Evolutionary conservation across 2,888 invertebrate species (phyloP), one percentile per base, ranked within the genome.

Genomic region (Anoplius nigerrimus): DNA sequence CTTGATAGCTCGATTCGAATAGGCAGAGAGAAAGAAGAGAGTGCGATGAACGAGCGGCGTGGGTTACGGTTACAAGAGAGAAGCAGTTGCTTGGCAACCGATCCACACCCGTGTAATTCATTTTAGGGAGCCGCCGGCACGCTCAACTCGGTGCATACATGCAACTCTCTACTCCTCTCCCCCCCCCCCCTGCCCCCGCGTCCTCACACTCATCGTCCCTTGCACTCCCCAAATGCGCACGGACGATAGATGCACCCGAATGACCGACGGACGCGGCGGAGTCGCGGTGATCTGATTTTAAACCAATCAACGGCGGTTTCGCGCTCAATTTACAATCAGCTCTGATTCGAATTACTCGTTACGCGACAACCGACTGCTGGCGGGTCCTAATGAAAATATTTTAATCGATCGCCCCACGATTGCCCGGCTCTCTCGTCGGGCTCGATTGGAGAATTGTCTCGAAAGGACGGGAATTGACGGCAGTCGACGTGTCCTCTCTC

Each of bases 241-340:
- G 74, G 66, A 74, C 77, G 82, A 76, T 78, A 69, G 78, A 81
- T 81, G 83, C 82, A 81, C 56, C 78, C 70, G 72, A 74, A 72
- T 76, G 78, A 74, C 72, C 78, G 80, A 76, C 73, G 73, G 66
- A 75, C 77, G 75, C 76, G 43, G n/a, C 62, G 69, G 75, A 77
- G 69, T 79, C 72, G 79, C 83, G 76, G 82, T 87, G 87, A 88
- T 88, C 87, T 81, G 86, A 88, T 87, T 87, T 86, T 84, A 86
- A 88, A 87, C 85, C 87, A 87, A 87, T 88, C 87, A 87, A 84
- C 83, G 81, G 81, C 79, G 86, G 87, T 85, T 87, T 86, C 82
- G 86, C 84, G 84, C 87, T 87, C 86, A 87, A 87, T 88, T 87
- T 87, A 85, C 86, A 87, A 85, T 84, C 86, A 82, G 82, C 73